Percentiles rank a stretch among this genome's conserved stretches.
phyloP scores from a whole-genome alignment of 2,797 vertebrate species.

The Acanthopagrus latus region DNA sequence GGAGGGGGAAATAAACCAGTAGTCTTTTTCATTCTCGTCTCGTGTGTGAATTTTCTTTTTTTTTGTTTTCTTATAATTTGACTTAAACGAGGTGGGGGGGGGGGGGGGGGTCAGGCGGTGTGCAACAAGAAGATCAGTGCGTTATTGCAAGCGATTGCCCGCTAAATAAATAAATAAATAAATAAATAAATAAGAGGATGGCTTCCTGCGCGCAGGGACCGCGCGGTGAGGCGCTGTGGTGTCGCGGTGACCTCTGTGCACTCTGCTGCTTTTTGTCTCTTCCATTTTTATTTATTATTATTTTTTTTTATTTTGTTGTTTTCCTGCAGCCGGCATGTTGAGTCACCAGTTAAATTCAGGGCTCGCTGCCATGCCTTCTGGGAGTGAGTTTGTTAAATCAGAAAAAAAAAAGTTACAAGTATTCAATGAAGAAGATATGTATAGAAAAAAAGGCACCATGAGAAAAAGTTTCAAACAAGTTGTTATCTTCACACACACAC shows the following conservation, averaged over 20 bases:
- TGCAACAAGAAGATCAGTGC: constrained; percentile 52
- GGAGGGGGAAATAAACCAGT: constrained; percentile 17
- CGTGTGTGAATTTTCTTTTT: constrained; percentile 14
- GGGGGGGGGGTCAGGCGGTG: not conserved
- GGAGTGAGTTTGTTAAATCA: constrained; percentile 18
- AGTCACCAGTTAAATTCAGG: constrained; percentile 62
- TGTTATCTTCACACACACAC: too few species aligned
- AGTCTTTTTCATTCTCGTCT: constrained; percentile 18
- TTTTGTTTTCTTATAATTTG: not conserved
- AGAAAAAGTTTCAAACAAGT: constrained; percentile 50
- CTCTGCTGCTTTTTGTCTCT: constrained; percentile 53
- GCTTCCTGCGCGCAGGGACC: constrained; percentile 32
- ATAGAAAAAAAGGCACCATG: not conserved
- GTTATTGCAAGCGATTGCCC: constrained; percentile 11
- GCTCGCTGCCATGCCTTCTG: constrained; percentile 55
- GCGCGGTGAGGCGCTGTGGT: constrained; percentile 33
- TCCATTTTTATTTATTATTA: constrained; percentile 34
- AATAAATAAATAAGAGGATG: too few species aligned
- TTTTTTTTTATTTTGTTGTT: too few species aligned
- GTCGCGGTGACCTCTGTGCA: constrained; percentile 73
- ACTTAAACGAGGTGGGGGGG: constrained; percentile 11
- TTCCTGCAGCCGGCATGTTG: constrained; percentile 56
- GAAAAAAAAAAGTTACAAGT: constrained; percentile 1
- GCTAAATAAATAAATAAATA: too few species aligned
- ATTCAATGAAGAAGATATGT: not conserved